Conservation (phyloP, 2,113 vertebrate species). For the Mastomys natalensis region DNA sequence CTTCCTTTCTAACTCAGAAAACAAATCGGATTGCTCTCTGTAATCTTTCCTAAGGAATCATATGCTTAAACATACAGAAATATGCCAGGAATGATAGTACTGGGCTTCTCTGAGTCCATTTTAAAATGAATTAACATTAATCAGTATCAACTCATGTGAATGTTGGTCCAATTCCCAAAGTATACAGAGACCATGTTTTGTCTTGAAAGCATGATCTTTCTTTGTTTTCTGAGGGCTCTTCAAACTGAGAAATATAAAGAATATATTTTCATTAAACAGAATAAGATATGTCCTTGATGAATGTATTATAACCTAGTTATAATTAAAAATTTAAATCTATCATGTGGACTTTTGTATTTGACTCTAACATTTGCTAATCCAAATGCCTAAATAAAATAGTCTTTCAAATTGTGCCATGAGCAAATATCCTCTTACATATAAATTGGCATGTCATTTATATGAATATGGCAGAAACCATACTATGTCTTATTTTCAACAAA, state of each 20-base stretch:
- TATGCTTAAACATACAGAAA: slow-evolving; percentile 53
- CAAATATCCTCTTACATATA: slow-evolving; percentile 49
- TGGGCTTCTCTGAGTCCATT: background rate
- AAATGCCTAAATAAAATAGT: slow-evolving; percentile 50
- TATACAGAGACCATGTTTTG: background rate
- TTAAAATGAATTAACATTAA: slow-evolving; percentile 16
- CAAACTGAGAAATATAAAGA: slow-evolving; percentile 55
- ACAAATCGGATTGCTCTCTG: slow-evolving; percentile 45
- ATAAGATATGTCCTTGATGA: slow-evolving; percentile 21
- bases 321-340: slow-evolving; percentile 48
- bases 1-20: slow-evolving; percentile 30
- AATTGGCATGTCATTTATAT: slow-evolving; percentile 38
- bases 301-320: slow-evolving; percentile 46
- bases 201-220: background rate
- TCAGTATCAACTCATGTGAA: slow-evolving; percentile 26
- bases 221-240: slow-evolving; percentile 23
- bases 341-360: slow-evolving; percentile 41
- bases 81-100: background rate
- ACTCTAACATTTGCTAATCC: slow-evolving; percentile 42
- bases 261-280: slow-evolving; percentile 59
- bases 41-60: slow-evolving; percentile 2
- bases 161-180: background rate
- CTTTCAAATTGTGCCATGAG: slow-evolving; percentile 11
- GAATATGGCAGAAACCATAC: slow-evolving; percentile 15
- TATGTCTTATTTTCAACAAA: slow-evolving; percentile 38